Evolutionary conservation across 2,888 invertebrate species (phyloP).

Genomic region (Eucera pruinosa): DNA sequence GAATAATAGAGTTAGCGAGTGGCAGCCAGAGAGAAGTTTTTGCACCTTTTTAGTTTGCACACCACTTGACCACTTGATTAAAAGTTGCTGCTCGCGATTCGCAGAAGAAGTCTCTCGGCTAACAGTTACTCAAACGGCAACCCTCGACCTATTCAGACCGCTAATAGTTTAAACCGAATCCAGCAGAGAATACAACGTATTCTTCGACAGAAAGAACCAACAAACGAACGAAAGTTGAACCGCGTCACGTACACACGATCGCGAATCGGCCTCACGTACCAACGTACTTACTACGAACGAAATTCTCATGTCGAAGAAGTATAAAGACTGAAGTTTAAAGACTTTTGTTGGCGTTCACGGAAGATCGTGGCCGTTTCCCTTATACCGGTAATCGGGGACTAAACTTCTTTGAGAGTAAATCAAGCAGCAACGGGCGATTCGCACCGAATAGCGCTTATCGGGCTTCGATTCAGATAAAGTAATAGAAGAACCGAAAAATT

Average conservation of each 20-base stretch:
- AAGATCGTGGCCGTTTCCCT: not conserved
- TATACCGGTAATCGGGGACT: conserved; percentile 3
- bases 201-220: conserved; percentile 5
- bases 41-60: conserved; percentile 18
- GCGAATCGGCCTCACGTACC: conserved; percentile 61
- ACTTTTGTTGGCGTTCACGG: conserved; percentile 51
- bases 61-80: conserved; percentile 35
- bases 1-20: conserved; percentile 22
- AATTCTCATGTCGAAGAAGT: conserved; percentile 33
- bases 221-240: conserved; percentile 47
- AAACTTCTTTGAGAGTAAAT: conserved; percentile 29
- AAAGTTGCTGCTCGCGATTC: conserved; percentile 33
- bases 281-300: conserved; percentile 19
- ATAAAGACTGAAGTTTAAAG: conserved; percentile 10
- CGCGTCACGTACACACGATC: conserved; percentile 64
- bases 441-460: conserved; percentile 45
- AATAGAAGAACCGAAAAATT: conserved; percentile 28
- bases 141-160: conserved; percentile 49
- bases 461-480: no score
- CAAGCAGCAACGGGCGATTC: conserved; percentile 25
- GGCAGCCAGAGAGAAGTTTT: conserved; percentile 4
- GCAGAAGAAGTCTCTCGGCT: not conserved
- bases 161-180: conserved; percentile 57
- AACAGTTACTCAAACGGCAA: conserved; percentile 32
- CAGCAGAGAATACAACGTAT: conserved; percentile 28